Percentiles rank a stretch among this genome's conserved stretches.
Evolutionary conservation across 1,140 invertebrate genomes (phyloP).

Genomic region (Octopus sinensis): DNA sequence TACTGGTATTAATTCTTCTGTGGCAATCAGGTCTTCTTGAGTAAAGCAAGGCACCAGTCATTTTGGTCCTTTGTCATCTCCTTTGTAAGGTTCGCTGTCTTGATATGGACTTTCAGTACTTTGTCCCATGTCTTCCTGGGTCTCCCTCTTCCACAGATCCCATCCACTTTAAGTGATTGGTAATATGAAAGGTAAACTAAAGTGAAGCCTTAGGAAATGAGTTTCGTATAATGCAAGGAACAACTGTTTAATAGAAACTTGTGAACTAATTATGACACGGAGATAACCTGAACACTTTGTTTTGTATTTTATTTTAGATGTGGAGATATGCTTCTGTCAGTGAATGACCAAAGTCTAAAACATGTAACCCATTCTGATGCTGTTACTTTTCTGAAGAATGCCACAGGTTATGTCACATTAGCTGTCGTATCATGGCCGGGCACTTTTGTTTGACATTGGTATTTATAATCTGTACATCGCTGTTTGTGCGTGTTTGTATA

Average conservation of each 20-base stretch:
- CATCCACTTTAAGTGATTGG: no score
- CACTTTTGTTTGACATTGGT: constrained; percentile 46
- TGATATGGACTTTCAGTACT: no score
- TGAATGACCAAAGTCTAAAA: constrained; percentile 59
- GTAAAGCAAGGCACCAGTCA: no score
- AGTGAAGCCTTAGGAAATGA: no score
- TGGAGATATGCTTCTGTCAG: constrained; percentile 61
- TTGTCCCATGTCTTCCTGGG: no score
- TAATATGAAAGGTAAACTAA: no score
- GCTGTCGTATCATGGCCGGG: constrained; percentile 57
- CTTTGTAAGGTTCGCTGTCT: no score
- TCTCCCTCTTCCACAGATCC: no score
- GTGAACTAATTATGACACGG: neutral
- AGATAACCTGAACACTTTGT: neutral
- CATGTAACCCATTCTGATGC: constrained; percentile 58
- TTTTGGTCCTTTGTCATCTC: no score
- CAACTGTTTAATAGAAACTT: neutral
- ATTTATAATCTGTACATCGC: neutral
- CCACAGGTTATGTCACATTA: constrained; percentile 47
- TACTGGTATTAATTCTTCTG: no score
- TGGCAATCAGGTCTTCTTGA: no score
- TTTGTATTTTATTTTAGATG: constrained; percentile 49
- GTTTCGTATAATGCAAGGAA: neutral
- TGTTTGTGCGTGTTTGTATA: no score
- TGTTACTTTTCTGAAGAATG: constrained; percentile 55